Evolutionary conservation across 1,140 invertebrate species (phyloP).

Genomic region (Ips nitidus): DNA sequence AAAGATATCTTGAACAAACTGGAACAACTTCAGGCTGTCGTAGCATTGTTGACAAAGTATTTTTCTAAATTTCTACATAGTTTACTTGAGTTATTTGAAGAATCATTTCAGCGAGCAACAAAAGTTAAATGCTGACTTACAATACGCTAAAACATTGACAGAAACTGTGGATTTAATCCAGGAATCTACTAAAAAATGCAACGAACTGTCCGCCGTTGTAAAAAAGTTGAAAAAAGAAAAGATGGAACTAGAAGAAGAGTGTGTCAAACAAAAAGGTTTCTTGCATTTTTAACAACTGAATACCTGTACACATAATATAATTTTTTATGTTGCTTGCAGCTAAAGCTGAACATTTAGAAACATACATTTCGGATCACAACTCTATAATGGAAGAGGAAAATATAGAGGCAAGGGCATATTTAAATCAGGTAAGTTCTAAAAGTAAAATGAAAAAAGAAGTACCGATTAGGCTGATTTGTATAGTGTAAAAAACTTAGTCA

Average conservation of each 20-base stretch:
- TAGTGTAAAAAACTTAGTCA: constrained; percentile 26
- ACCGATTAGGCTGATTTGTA: background rate
- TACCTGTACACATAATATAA: background rate
- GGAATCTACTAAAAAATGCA: constrained; percentile 18
- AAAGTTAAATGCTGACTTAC: constrained; percentile 15
- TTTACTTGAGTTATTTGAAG: background rate
- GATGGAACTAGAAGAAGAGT: constrained; percentile 18
- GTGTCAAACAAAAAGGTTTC: constrained; percentile 23
- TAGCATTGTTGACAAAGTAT: background rate
- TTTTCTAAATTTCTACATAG: background rate
- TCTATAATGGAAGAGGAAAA: background rate
- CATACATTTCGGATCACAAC: constrained; percentile 7
- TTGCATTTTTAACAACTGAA: background rate
- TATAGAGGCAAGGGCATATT: constrained; percentile 16
- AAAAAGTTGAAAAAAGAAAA: constrained; percentile 23
- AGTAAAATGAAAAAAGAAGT: background rate
- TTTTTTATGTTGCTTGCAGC: constrained; percentile 10
- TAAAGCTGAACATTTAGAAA: constrained; percentile 15
- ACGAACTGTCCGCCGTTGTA: constrained; percentile 12
- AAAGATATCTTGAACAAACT: constrained; percentile 14
- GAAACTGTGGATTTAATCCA: constrained; percentile 9
- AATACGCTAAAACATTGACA: constrained; percentile 9
- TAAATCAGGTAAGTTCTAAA: constrained; percentile 20
- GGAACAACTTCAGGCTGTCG: constrained; percentile 5
- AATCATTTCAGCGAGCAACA: constrained; percentile 12